Percentiles rank a stretch among this genome's conserved stretches.
phyloP scores from a whole-genome alignment of 2,797 vertebrate species.

The Rhinoraja longicauda region DNA sequence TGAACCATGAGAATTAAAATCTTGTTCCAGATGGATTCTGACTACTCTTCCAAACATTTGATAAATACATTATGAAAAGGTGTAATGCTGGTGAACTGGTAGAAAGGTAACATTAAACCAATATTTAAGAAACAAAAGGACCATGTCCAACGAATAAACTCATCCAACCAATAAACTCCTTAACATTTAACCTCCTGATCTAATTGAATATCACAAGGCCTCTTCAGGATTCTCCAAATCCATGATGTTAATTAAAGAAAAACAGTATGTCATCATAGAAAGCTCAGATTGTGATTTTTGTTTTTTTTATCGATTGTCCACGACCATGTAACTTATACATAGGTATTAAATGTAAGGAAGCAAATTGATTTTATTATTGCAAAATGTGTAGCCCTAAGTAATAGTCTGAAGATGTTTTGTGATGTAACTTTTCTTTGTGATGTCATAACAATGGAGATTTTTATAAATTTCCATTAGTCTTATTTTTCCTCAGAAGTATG shows the following conservation, averaged over 20 bases:
- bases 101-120: too few relatives aligned
- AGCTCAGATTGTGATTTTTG: not conserved
- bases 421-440: constrained; percentile 19
- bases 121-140: too few relatives aligned
- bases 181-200: not conserved
- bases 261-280: not conserved
- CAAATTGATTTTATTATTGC: not conserved
- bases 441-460: not conserved
- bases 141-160: too few relatives aligned
- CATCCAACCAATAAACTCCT: not conserved
- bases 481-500: constrained; percentile 8
- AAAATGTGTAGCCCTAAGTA: not conserved
- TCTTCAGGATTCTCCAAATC: not conserved
- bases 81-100: too few relatives aligned
- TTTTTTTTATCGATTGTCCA: too few relatives aligned
- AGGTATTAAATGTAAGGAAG: not conserved
- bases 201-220: not conserved
- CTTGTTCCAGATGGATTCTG: too few relatives aligned
- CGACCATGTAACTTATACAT: not conserved
- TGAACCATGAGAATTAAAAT: too few relatives aligned
- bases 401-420: constrained; percentile 25
- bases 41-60: too few relatives aligned
- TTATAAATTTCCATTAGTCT: not conserved
- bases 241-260: not conserved
- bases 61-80: too few relatives aligned